phyloP scores from a whole-genome alignment of 1,140 invertebrate genomes.

The Macrocentrus cingulum region DNA sequence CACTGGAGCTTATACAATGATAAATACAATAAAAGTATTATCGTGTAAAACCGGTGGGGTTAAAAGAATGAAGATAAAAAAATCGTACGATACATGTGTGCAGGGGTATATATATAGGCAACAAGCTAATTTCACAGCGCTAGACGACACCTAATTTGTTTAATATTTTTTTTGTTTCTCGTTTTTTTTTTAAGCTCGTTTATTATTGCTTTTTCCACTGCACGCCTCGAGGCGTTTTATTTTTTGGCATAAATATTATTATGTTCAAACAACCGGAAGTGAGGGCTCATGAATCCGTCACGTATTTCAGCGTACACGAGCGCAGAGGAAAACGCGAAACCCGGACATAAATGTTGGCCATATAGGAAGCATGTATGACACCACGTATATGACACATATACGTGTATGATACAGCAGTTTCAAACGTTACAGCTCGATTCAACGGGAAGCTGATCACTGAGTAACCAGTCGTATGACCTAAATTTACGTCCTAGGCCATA shows the following conservation, averaged over 20 bases:
- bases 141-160: not conserved
- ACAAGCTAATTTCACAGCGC: too few species aligned
- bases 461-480: conserved; percentile 22
- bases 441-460: conserved; percentile 7
- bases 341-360: too few species aligned
- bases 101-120: too few species aligned
- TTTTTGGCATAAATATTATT: conserved; percentile 8
- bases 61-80: not conserved
- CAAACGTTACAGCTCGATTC: not conserved
- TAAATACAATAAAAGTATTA: conserved; percentile 4
- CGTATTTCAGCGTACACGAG: not conserved
- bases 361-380: too few species aligned
- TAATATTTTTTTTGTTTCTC: not conserved
- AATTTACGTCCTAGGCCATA: conserved; percentile 9
- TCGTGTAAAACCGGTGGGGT: not conserved
- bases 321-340: not conserved
- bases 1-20: not conserved
- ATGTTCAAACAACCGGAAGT: conserved; percentile 9
- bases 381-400: not conserved
- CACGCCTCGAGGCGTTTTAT: not conserved
- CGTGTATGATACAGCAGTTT: not conserved
- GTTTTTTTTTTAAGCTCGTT: too few species aligned
- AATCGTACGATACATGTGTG: not conserved
- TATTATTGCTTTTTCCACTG: conserved; percentile 10
- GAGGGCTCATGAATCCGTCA: conserved; percentile 1